Conservation (phyloP, 2,888 invertebrate genomes). For the Dynastes tityus region DNA sequence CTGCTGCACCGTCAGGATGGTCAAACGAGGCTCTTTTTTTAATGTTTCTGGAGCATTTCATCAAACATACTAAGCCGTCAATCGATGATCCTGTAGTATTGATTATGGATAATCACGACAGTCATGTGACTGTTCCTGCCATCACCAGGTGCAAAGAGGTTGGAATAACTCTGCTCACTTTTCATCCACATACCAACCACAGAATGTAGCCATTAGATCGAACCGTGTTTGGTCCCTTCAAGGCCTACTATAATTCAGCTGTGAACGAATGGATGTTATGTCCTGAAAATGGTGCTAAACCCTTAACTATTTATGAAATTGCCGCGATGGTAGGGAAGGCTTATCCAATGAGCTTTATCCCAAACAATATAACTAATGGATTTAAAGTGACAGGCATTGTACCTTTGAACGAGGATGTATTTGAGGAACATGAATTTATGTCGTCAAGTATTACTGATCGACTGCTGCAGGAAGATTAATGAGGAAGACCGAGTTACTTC, state of each 20-base stretch:
- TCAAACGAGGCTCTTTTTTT: constrained; percentile 56
- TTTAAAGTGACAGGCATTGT: constrained; percentile 34
- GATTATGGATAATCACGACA: constrained; percentile 62
- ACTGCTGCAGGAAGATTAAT: constrained; percentile 7
- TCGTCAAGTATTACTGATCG: constrained; percentile 35
- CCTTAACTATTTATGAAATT: constrained; percentile 58
- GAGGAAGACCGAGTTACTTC: neutral
- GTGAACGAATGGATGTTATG: constrained; percentile 54
- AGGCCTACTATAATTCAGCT: constrained; percentile 55
- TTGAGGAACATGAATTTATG: constrained; percentile 56
- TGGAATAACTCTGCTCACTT: constrained; percentile 30
- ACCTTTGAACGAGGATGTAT: constrained; percentile 39
- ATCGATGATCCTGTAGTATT: constrained; percentile 56
- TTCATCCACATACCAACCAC: constrained; percentile 8
- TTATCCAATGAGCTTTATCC: constrained; percentile 22
- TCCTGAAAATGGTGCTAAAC: constrained; percentile 53
- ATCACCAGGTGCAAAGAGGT: constrained; percentile 54
- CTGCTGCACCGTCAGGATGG: constrained; percentile 58
- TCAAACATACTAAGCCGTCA: constrained; percentile 48
- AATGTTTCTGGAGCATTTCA: constrained; percentile 53
- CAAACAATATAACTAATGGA: constrained; percentile 35
- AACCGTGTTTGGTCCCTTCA: constrained; percentile 59
- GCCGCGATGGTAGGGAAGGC: constrained; percentile 26
- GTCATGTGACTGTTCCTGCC: constrained; percentile 57
- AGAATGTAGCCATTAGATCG: constrained; percentile 53